Evolutionary conservation across 1,140 invertebrate species (phyloP).

Genomic region (Magallana gigas): DNA sequence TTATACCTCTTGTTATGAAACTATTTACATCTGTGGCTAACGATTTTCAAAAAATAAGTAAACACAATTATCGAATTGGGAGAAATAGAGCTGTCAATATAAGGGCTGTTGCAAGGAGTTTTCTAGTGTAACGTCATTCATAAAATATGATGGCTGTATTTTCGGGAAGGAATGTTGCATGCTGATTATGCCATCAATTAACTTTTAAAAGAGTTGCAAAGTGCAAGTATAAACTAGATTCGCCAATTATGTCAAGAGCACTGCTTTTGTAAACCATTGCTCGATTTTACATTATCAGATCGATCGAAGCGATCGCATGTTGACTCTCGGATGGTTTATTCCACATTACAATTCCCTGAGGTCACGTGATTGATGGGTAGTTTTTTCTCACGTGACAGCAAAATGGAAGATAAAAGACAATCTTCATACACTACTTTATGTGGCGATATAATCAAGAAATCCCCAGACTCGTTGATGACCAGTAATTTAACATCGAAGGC

Average conservation of each 20-base stretch:
- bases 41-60: not conserved
- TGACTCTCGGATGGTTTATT: not conserved
- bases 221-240: conserved; percentile 3
- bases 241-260: not conserved
- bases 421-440: conserved; percentile 1
- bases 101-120: not conserved
- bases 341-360: conserved; percentile 21
- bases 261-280: conserved; percentile 11
- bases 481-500: too few species aligned
- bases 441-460: not conserved
- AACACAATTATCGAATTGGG: not conserved
- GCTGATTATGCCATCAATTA: not conserved
- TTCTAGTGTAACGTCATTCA: not conserved
- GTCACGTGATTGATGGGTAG: conserved; percentile 22
- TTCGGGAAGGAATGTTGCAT: not conserved
- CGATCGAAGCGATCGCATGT: not conserved
- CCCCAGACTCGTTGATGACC: not conserved
- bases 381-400: conserved; percentile 26
- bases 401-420: conserved; percentile 31
- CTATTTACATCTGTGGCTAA: not conserved
- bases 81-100: not conserved
- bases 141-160: not conserved
- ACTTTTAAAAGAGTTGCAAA: not conserved
- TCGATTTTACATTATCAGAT: conserved; percentile 8
- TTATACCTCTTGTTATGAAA: not conserved